Evolutionary conservation across 2,888 invertebrate genomes (phyloP).

Genomic region (Platynereis dumerilii): DNA sequence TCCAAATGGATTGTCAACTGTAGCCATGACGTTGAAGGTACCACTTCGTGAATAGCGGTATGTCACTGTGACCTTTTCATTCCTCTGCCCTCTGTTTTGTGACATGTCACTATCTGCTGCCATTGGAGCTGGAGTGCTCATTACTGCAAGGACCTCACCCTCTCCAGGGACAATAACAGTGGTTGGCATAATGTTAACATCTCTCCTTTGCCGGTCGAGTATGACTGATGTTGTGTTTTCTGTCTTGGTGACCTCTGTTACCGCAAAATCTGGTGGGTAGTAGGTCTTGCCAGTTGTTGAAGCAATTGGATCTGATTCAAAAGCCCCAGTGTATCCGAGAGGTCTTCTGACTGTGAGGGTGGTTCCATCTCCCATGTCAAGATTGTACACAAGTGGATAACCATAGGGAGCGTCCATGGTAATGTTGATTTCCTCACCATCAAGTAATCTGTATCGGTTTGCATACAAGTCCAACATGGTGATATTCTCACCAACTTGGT

Average conservation of each 20-base stretch:
- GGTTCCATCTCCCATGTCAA: slow-evolving; percentile 37
- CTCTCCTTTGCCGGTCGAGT: neutral
- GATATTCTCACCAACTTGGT: slow-evolving; percentile 37
- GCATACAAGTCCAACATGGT: slow-evolving; percentile 49
- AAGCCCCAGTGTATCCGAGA: neutral
- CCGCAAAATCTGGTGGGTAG: neutral
- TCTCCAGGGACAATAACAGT: slow-evolving; percentile 2
- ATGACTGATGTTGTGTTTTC: neutral
- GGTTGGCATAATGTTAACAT: neutral
- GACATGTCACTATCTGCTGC: neutral
- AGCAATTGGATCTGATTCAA: neutral
- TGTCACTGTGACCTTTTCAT: slow-evolving; percentile 15
- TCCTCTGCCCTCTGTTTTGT: neutral
- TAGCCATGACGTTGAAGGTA: slow-evolving; percentile 43
- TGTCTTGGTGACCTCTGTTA: neutral
- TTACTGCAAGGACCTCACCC: neutral
- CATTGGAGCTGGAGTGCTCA: neutral
- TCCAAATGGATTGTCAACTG: slow-evolving; percentile 48
- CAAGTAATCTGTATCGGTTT: slow-evolving; percentile 39
- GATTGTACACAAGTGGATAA: slow-evolving; percentile 28
- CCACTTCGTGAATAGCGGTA: slow-evolving; percentile 38
- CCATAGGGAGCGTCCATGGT: slow-evolving; percentile 49
- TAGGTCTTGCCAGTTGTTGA: neutral
- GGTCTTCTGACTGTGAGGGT: slow-evolving; percentile 15
- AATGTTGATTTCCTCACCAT: slow-evolving; percentile 40